Evolutionary conservation across 2,888 invertebrate species (phyloP).

Genomic region (Aphidoletes aphidimyza): DNA sequence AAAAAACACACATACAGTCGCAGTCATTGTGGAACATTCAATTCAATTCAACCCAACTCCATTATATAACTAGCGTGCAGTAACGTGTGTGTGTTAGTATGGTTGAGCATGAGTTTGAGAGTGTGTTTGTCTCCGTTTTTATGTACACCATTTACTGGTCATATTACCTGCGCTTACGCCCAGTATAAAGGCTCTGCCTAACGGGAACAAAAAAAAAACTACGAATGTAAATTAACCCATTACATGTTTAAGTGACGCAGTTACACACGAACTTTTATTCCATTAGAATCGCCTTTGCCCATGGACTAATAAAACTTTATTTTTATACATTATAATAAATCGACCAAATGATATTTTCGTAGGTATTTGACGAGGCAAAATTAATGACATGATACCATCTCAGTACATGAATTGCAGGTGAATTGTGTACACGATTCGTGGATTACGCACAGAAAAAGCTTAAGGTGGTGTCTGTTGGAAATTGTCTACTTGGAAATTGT

Average conservation of each 20-base stretch:
- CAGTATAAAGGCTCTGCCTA: no score
- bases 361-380: conserved; percentile 11
- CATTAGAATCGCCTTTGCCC: conserved; percentile 35
- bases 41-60: neutral
- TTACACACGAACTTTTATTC: neutral
- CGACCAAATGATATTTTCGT: no score
- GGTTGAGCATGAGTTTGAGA: neutral
- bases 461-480: no score
- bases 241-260: neutral
- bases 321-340: conserved; percentile 41
- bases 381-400: conserved; percentile 9
- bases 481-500: no score
- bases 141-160: neutral
- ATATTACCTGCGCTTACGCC: no score
- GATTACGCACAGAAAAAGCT: no score
- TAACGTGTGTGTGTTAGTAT: neutral
- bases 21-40: no score
- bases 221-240: conserved; percentile 17
- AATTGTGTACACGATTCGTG: no score
- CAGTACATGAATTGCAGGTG: no score
- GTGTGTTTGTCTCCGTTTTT: neutral
- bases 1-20: neutral
- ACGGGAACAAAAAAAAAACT: neutral
- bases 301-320: conserved; percentile 53
- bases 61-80: conserved; percentile 20